A percentile compares a stretch with the other conserved stretches of the same genome.
Conservation (phyloP, 35 echinoderm and acorn worm genomes). For the Stichopus chloronotus region DNA sequence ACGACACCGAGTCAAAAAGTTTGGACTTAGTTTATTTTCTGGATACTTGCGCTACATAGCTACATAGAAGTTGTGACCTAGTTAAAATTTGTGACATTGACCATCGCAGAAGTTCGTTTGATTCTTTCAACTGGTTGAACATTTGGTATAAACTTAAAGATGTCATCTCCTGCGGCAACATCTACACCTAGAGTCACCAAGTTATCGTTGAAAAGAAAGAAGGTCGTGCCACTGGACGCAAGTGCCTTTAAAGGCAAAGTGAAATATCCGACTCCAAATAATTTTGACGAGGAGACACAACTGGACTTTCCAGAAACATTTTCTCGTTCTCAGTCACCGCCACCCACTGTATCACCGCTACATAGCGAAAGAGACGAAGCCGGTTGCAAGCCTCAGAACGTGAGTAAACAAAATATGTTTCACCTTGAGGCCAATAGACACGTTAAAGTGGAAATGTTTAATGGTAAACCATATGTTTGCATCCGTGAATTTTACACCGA, state of each 20-base stretch:
- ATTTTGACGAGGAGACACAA: too few species aligned
- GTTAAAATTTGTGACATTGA: too few species aligned
- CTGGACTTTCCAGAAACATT: too few species aligned
- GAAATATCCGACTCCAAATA: too few species aligned
- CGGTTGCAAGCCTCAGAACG: too few species aligned
- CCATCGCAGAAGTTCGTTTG: neutral
- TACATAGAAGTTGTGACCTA: neutral
- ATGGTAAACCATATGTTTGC: neutral
- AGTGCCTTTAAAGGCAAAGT: too few species aligned
- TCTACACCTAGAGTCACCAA: neutral
- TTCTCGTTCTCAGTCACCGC: too few species aligned
- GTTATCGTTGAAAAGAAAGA: too few species aligned
- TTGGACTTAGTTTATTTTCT: neutral
- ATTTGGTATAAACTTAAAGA: neutral
- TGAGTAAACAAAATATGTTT: too few species aligned
- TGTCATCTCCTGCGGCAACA: neutral
- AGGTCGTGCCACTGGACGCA: too few species aligned
- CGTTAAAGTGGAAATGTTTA: slow-evolving; percentile 8
- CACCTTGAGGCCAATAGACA: neutral
- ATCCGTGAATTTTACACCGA: slow-evolving; percentile 35
- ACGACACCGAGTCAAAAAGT: neutral
- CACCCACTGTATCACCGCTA: too few species aligned
- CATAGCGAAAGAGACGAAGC: too few species aligned
- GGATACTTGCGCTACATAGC: neutral
- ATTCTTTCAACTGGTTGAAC: slow-evolving; percentile 7